Base-by-base conservation (phyloP, 92 coral and sea anemone species). In the Hydrozoanthus gracilis region DNA sequence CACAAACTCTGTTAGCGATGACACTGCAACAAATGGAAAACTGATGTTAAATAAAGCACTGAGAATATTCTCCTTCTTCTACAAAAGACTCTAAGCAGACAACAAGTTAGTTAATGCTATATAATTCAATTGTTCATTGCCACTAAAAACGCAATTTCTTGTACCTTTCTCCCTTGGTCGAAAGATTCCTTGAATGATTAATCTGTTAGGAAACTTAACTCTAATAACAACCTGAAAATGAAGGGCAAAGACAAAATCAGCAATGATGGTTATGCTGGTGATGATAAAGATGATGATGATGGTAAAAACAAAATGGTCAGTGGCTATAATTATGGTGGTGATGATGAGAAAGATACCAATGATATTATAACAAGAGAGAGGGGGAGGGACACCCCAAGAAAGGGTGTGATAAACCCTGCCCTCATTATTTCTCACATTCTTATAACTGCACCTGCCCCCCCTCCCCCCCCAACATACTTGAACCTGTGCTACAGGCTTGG, bases 161-260 rank as follows among this genome's bases (percentile, higher is more conserved):
- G 7, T 87, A 96, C 99, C 96, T 90, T 88, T 96, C 80, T 96
- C 99, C 73, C 88, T 89, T 47, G 99, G 99, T 76, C 97, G 86
- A 83, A 96, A 96, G 66, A 96, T 90, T 11, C 98, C 99, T 86
- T 96, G 99, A 49, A 96, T 79, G 16, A 92, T 92, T 14, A 89
- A 79, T 78, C 95, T 92, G 87, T 96, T 95, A 1, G 99, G 99
- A 71, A 96, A 95, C 82, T 96, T 93, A 3, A 96, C 86, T 66
- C 99, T 93, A 77, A 96, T 91, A 52, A 95, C 98, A 78, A 96
- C 97, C 99, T 96, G 78, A 11, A 83, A 74, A 70, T 51, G 20
- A 3, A 62, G 48, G 39, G 58, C 27, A 66, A 15, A 13, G 6
- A 72, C 3, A 7, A 72, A 72, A 47, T 58, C 3, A 58, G 15